Evolutionary conservation across 2,797 vertebrate species (phyloP).

Genomic region (Distichodus sexfasciatus): DNA sequence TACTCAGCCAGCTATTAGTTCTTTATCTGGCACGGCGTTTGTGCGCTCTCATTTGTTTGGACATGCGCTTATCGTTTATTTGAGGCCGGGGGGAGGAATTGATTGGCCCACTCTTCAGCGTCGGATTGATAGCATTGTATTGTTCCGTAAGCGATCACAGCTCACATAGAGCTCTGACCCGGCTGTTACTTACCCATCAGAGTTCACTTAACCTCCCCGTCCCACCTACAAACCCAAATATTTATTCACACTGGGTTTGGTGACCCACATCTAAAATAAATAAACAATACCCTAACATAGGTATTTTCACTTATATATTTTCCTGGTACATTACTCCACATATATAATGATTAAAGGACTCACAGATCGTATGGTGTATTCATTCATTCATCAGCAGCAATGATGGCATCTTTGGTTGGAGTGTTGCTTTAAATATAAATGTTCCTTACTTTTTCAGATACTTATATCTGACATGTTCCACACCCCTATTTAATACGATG

Average conservation of each 20-base stretch:
- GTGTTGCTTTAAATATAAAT: no score
- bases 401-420: no score
- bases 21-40: constrained; percentile 24
- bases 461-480: no score
- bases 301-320: no score
- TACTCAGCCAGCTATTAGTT: constrained; percentile 26
- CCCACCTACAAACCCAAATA: no score
- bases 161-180: not conserved
- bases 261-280: not conserved
- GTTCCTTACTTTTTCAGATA: no score
- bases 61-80: constrained; percentile 15
- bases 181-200: not conserved
- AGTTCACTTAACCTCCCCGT: not conserved
- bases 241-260: not conserved
- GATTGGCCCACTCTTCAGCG: not conserved
- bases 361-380: no score
- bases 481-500: not conserved
- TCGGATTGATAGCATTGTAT: not conserved
- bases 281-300: no score
- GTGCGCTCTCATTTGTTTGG: constrained; percentile 29
- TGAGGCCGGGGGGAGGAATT: constrained; percentile 2
- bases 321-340: no score
- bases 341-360: no score
- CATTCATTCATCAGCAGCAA: no score
- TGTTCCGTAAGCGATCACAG: not conserved